A percentile compares a stretch with the other conserved stretches of the same genome.
These are phyloP conservation scores for Dolichotis patagonum DNA, from an alignment of 2,113 vertebrate genomes.

Conservation along the genomic window DNA sequence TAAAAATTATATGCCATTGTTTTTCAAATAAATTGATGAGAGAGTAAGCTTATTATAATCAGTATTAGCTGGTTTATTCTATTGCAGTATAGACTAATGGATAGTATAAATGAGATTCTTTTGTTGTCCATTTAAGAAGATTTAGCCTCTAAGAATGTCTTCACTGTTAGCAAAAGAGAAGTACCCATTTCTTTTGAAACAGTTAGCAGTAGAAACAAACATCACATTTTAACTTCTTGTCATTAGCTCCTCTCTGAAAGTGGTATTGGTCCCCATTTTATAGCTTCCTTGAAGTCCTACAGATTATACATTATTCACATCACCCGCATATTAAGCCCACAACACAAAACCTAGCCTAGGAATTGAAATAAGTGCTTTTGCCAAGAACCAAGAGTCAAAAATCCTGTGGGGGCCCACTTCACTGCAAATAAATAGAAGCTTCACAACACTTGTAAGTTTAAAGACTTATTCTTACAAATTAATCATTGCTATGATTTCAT, in stretches of 20 bases:
- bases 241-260: neutral
- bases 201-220: neutral
- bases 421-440: neutral
- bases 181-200: neutral
- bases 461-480: neutral
- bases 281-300: neutral
- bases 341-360: neutral
- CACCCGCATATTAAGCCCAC: neutral
- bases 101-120: neutral
- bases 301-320: slow-evolving; percentile 9
- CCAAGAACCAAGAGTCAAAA: neutral
- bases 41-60: neutral
- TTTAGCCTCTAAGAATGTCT: neutral
- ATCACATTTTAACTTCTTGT: neutral
- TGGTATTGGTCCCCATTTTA: neutral
- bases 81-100: neutral
- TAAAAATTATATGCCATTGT: slow-evolving; percentile 20
- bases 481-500: neutral
- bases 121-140: neutral
- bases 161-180: neutral
- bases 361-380: neutral
- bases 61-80: neutral
- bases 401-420: neutral
- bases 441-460: neutral
- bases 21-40: slow-evolving; percentile 15